Conservation (phyloP, 2,797 vertebrate species). For the Parotocinclus haroldoi region DNA sequence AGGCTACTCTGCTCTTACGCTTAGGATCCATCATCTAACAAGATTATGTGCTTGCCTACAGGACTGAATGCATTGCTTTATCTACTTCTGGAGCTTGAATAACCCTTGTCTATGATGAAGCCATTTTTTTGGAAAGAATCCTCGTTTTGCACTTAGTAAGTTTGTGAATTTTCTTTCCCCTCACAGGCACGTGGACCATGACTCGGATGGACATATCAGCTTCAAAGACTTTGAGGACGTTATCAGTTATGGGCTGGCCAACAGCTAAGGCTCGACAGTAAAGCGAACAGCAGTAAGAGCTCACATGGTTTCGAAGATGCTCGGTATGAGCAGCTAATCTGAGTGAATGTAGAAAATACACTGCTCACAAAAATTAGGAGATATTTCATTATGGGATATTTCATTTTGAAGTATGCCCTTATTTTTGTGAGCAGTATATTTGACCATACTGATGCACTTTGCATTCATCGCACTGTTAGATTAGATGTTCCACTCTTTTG, state of each 20-base stretch:
- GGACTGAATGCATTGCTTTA: background rate
- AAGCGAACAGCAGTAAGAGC: background rate
- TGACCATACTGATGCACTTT: too few relatives aligned
- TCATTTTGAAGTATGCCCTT: too few relatives aligned
- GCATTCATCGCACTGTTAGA: too few relatives aligned
- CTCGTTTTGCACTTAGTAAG: slow-evolving; percentile 34
- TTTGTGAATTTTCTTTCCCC: slow-evolving; percentile 28
- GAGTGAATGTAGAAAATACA: too few relatives aligned
- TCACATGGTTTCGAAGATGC: too few relatives aligned
- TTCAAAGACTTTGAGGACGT: slow-evolving; percentile 79
- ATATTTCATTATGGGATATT: too few relatives aligned
- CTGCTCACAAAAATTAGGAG: too few relatives aligned
- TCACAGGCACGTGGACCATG: slow-evolving; percentile 69
- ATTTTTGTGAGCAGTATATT: too few relatives aligned
- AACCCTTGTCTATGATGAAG: background rate
- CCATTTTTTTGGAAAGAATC: background rate
- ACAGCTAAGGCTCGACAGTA: slow-evolving; percentile 40
- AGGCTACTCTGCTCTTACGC: slow-evolving; percentile 2
- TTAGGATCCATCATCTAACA: slow-evolving; percentile 20
- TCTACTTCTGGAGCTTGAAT: slow-evolving; percentile 3
- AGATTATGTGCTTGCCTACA: slow-evolving; percentile 9
- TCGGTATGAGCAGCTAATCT: too few relatives aligned
- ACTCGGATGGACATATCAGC: slow-evolving; percentile 73
- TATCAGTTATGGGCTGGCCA: slow-evolving; percentile 60
- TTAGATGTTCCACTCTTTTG: too few relatives aligned